A percentile compares a stretch with the other conserved stretches of the same genome.
Evolutionary conservation across 2,113 vertebrate genomes (phyloP).

Genomic region (Xiphophorus hellerii): DNA sequence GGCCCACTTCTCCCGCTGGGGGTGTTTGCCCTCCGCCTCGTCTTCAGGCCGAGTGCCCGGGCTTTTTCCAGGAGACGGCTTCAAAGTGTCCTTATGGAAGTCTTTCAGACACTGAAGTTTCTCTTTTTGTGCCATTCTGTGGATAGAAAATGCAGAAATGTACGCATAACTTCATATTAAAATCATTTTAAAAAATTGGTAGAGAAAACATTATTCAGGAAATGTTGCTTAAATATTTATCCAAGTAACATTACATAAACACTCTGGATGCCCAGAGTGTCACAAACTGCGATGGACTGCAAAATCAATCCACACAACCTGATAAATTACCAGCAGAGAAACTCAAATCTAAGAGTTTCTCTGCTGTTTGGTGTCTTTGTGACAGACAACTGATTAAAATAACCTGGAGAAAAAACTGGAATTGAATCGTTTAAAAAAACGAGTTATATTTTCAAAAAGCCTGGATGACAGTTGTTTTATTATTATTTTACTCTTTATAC

Average conservation of each 20-base stretch:
- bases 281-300: too few species aligned
- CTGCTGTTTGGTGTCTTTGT: too few species aligned
- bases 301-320: too few species aligned
- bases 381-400: too few species aligned
- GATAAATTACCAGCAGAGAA: too few species aligned
- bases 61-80: constrained; percentile 96
- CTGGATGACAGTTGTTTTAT: too few species aligned
- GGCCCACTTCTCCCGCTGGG: constrained; percentile 96
- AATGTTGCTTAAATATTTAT: too few species aligned
- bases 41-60: constrained; percentile 95
- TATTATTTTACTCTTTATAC: background rate
- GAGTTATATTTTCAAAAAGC: too few species aligned
- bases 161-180: background rate
- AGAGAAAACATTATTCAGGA: background rate
- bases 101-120: constrained; percentile 98
- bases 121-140: constrained; percentile 95
- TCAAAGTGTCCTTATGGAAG: constrained; percentile 98
- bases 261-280: background rate
- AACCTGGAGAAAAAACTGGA: too few species aligned
- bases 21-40: constrained; percentile 94
- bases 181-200: background rate
- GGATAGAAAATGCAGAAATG: constrained; percentile 5
- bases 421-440: too few species aligned
- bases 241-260: background rate
- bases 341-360: too few species aligned